Evolutionary conservation across 92 coral and sea anemone genomes (phyloP).

Genomic region (Epizoanthus rinbou): DNA sequence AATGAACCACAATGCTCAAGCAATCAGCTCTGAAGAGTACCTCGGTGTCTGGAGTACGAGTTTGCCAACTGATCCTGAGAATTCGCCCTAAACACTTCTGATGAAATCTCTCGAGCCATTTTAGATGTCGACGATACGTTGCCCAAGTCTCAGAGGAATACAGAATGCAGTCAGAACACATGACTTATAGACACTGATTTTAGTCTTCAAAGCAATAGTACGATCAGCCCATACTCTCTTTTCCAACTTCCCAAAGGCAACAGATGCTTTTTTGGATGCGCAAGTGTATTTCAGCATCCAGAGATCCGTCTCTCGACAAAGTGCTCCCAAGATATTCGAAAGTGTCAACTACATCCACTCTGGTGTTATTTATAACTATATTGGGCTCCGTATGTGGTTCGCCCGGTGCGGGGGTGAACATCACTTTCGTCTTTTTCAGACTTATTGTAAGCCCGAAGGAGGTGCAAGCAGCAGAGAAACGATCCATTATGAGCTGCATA

Average conservation of each 20-base stretch:
- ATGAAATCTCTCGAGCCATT: too few species aligned
- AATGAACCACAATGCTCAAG: too few species aligned
- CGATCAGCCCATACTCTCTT: not conserved
- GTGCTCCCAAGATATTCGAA: conserved; percentile 6
- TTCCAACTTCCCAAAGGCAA: conserved; percentile 8
- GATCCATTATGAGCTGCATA: conserved; percentile 2
- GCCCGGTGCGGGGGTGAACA: conserved; percentile 11
- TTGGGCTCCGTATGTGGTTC: conserved; percentile 12
- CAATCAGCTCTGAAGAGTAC: too few species aligned
- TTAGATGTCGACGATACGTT: too few species aligned
- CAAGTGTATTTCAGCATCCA: conserved; percentile 17
- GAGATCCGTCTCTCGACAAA: conserved; percentile 14
- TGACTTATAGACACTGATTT: conserved; percentile 11
- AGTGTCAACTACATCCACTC: not conserved
- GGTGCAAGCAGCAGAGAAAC: not conserved
- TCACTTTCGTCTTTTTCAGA: conserved; percentile 38
- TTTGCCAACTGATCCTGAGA: too few species aligned
- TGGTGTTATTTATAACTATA: conserved; percentile 2
- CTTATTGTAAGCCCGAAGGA: conserved; percentile 17
- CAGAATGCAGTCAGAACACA: conserved; percentile 26
- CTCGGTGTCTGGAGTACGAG: too few species aligned
- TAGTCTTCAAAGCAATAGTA: too few species aligned
- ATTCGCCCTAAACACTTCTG: too few species aligned
- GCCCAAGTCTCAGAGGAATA: too few species aligned
- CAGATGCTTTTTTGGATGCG: conserved; percentile 1